Percentiles rank a stretch among this genome's conserved stretches.
Evolutionary conservation across 2,113 vertebrate genomes (phyloP).

Genomic region (Cyrtonyx montezumae): DNA sequence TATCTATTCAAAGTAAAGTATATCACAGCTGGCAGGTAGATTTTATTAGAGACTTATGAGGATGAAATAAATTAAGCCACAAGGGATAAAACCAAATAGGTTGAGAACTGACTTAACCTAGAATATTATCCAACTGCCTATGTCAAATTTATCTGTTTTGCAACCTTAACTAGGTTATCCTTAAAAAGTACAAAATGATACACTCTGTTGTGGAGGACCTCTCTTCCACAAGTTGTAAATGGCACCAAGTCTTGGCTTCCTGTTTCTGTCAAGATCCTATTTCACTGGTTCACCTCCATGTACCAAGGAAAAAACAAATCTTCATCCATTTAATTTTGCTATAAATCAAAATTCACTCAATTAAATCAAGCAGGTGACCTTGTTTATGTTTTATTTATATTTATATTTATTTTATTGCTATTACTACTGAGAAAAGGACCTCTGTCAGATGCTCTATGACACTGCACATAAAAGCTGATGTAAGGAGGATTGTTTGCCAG

Average conservation of each 20-base stretch:
- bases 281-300: rapidly evolving
- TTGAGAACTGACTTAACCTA: constrained; percentile 56
- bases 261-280: not conserved
- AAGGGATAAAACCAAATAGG: constrained; percentile 60
- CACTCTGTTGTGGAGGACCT: not conserved
- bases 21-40: constrained; percentile 71
- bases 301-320: not conserved
- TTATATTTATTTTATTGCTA: not conserved
- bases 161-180: constrained; percentile 49
- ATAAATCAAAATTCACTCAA: not conserved
- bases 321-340: not conserved
- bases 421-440: not conserved
- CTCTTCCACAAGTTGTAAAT: not conserved
- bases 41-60: constrained; percentile 66
- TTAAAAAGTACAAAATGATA: constrained; percentile 32
- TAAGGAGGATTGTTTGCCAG: not conserved
- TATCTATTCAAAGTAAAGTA: constrained; percentile 68
- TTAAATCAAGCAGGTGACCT: not conserved
- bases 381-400: not conserved
- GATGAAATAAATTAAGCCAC: constrained; percentile 73
- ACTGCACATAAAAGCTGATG: not conserved
- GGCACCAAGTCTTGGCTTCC: not conserved
- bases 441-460: not conserved
- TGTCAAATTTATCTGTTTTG: constrained; percentile 48
- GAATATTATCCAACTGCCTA: constrained; percentile 18